A percentile compares a stretch with the other conserved stretches of the same genome.
phyloP scores from a whole-genome alignment of 1,140 invertebrate species.

The Pomacea maculata region DNA sequence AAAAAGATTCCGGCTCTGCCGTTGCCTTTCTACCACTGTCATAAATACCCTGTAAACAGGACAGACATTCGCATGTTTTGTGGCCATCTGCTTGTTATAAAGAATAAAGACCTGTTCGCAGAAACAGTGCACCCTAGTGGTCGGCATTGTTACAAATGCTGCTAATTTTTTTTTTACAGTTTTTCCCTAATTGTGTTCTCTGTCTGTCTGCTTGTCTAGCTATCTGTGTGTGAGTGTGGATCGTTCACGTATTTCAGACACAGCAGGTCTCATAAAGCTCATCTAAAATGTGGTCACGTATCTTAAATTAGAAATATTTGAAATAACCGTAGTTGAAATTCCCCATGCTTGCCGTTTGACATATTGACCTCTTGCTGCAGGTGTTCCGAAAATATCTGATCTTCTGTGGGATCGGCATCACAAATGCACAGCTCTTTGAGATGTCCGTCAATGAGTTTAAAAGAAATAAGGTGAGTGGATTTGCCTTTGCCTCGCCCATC shows the following conservation, averaged over 20 bases:
- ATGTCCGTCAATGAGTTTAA: slow-evolving; percentile 92
- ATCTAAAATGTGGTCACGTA: background rate
- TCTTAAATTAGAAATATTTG: no score
- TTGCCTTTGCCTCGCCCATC: background rate
- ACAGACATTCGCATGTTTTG: no score
- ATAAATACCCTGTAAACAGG: no score
- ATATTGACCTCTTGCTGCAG: slow-evolving; percentile 61
- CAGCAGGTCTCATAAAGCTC: background rate
- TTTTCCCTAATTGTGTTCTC: no score
- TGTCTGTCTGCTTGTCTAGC: no score
- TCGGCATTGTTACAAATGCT: no score
- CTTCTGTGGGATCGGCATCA: slow-evolving; percentile 96
- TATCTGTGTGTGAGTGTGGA: background rate
- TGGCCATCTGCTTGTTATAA: no score
- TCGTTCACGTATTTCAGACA: background rate
- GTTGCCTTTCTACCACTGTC: no score
- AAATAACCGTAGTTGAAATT: background rate
- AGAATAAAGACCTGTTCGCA: no score
- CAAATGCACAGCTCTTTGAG: slow-evolving; percentile 96
- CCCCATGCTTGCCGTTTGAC: background rate
- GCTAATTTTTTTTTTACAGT: no score
- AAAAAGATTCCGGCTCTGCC: no score
- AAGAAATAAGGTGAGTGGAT: slow-evolving; percentile 80
- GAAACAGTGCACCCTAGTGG: no score
- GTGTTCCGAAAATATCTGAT: slow-evolving; percentile 92